Base-by-base conservation (phyloP, 2,797 vertebrate genomes). In the Enteromius mattozi region DNA sequence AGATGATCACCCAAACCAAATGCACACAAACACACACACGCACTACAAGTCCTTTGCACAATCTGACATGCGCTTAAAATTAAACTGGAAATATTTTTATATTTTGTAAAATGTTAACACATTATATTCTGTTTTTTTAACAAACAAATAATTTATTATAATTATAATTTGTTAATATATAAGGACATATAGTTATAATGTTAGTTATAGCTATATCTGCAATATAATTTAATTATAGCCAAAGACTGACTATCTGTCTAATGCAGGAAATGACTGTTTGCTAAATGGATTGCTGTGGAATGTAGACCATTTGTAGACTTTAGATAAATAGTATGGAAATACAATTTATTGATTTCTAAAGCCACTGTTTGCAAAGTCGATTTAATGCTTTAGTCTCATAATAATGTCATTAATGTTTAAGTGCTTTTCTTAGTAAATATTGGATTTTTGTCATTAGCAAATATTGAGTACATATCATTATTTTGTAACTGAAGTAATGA, bases 361-460 rank as follows among this genome's bases (percentile, higher is more conserved):
- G 33, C 51, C 51, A 59, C 7, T 16, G 24, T 77, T 59, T 51
- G 51, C 59, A 9, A 59, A 21, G 49, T 75, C 9, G 14, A 49
- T 27, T 42, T 70, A 30, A 6, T 74, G 45, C 24, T 56, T 54
- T 42, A 27, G 30, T 27, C n/a, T 33, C 45, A 74, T 8, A 74
- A 51, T 33, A 49, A 17, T 51, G 6, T 16, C 9, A 8, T 54
- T 0, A 21, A 51, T 3, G 35, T 76, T 54, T 54, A 17, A 6
- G 10, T 56, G 21, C 33, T 40, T 77, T 77, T 16, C 35, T 77
- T 49, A 59, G 35, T 54, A 61, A 77, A 59, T 42, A 77, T 27
- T 2, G 33, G 16, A 33, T 33, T 65, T 33, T 14, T 65, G 27
- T 33, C 61, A 65, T 65, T 65, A 65, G 14, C 30, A 59, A 12